These are phyloP conservation scores for Corydoras sp. DNA, from an alignment of 2,113 vertebrate genomes.

Conservation along the genomic window DNA sequence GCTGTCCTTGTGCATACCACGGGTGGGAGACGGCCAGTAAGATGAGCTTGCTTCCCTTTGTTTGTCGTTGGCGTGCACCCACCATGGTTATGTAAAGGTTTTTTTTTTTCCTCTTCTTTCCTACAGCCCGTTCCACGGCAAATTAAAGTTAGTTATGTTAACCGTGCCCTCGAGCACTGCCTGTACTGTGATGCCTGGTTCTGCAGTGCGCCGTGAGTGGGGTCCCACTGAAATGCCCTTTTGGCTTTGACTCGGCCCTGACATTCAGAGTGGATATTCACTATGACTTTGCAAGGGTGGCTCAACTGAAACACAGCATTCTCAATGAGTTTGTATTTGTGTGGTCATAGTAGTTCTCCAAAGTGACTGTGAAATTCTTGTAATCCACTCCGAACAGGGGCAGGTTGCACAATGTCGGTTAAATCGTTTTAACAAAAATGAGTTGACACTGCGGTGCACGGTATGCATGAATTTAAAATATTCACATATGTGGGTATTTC, in stretches of 20 bases:
- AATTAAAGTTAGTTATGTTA: too few species aligned
- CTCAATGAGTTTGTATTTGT: conserved; percentile 4
- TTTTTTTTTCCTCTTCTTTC: conserved; percentile 34
- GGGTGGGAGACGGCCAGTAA: conserved; percentile 40
- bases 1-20: conserved; percentile 45
- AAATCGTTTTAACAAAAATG: too few species aligned
- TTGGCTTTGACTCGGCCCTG: conserved; percentile 1
- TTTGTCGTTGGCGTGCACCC: conserved; percentile 50
- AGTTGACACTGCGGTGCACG: too few species aligned
- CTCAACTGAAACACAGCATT: conserved; percentile 1
- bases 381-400: background rate
- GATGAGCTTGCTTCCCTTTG: conserved; percentile 48
- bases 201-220: background rate
- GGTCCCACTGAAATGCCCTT: conserved; percentile 40
- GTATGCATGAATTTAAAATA: too few species aligned
- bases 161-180: too few species aligned
- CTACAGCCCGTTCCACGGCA: too few species aligned
- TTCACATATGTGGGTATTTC: too few species aligned
- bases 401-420: background rate
- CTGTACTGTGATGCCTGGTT: too few species aligned
- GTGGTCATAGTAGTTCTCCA: conserved; percentile 23
- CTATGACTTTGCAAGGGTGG: conserved; percentile 17
- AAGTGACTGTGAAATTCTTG: conserved; percentile 7
- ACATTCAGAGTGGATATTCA: background rate
- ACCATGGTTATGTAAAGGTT: background rate